Evolutionary conservation across 2,113 vertebrate species (phyloP), one percentile per base, ranked within the genome.

Genomic region (Antechinus flavipes): DNA sequence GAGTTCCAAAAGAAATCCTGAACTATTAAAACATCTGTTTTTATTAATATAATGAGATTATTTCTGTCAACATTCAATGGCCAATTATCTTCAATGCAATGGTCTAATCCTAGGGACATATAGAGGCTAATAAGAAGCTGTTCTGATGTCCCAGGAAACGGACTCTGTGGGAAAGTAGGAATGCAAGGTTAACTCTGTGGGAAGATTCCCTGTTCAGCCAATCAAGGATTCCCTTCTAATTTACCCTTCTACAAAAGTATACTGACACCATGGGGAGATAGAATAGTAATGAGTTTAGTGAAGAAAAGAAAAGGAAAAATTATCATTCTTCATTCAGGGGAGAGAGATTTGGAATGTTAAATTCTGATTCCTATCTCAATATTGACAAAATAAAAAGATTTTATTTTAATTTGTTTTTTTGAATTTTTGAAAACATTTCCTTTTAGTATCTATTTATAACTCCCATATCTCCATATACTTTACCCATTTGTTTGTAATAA

Each of bases 381-480:
- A 49, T 24, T 6, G 91, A 35, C 90, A 25, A 0, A 35, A 24
- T 96, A 76, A 12, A 35, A 58, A 89, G 2, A 0, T 76, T 93
- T 84, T 10, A 27, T 84, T 2, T 93, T 58, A 92, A 96, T 68
- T n/a, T 56, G 94, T 93, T 93, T 42, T 54, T 95, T 93, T 49
- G 7, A 2, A 19, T 90, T 55, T 55, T 94, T 30, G 9, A 68
- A 91, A 94, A 6, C 26, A 92, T 76, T 26, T 90, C 1, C 8
- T 27, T 58, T 58, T 58, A 58, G 8, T 58, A 27, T 58, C 26
- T 24, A 1, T 52, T 9, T 52, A 52, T 23, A 55, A 6, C 6
- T 5, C 4, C 22, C 0, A 5, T 22, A 55, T 23, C 23, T 0
- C 23, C 23, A 55, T 24, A 55, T 55, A 58, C 8, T 58, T 58